A percentile compares a stretch with the other conserved stretches of the same genome.
Conservation (phyloP, 1,140 invertebrate genomes). For the Drosophila ogumai region DNA sequence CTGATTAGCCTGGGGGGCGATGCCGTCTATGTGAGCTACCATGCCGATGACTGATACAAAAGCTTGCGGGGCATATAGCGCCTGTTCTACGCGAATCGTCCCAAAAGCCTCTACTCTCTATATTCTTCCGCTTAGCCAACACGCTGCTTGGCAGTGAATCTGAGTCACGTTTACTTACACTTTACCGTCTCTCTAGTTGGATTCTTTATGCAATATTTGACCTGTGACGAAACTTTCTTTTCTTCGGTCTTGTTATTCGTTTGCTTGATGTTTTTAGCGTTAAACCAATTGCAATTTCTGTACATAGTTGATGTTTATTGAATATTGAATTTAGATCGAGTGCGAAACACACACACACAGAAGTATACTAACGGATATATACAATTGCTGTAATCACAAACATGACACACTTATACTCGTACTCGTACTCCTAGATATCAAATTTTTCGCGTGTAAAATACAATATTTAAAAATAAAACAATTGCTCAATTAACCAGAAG, state of each 20-base stretch:
- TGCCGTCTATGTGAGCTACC: slow-evolving; percentile 90
- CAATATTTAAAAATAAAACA: slow-evolving; percentile 55
- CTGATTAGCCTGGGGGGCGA: slow-evolving; percentile 97
- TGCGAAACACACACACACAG: slow-evolving; percentile 16
- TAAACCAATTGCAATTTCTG: slow-evolving; percentile 61
- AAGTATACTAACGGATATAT: slow-evolving; percentile 43
- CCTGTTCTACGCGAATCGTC: slow-evolving; percentile 75
- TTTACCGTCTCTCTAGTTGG: slow-evolving; percentile 37
- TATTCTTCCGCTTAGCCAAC: slow-evolving; percentile 43
- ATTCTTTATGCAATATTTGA: slow-evolving; percentile 70
- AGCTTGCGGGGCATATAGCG: slow-evolving; percentile 77
- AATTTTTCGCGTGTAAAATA: slow-evolving; percentile 65
- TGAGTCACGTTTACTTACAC: slow-evolving; percentile 24
- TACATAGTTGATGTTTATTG: slow-evolving; percentile 77
- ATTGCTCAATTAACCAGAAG: slow-evolving; percentile 54
- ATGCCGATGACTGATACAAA: slow-evolving; percentile 81
- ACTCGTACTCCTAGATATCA: slow-evolving; percentile 40
- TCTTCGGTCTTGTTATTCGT: slow-evolving; percentile 68
- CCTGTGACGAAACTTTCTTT: slow-evolving; percentile 63
- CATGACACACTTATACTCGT: slow-evolving; percentile 40
- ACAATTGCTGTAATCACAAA: slow-evolving; percentile 32
- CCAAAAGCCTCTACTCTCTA: slow-evolving; percentile 69
- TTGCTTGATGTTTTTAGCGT: slow-evolving; percentile 62
- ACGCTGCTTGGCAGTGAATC: slow-evolving; percentile 5
- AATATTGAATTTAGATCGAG: slow-evolving; percentile 67